Evolutionary conservation across 2,888 invertebrate species (phyloP), one percentile per base, ranked within the genome.

Genomic region (Chaitophorus viminalis): DNA sequence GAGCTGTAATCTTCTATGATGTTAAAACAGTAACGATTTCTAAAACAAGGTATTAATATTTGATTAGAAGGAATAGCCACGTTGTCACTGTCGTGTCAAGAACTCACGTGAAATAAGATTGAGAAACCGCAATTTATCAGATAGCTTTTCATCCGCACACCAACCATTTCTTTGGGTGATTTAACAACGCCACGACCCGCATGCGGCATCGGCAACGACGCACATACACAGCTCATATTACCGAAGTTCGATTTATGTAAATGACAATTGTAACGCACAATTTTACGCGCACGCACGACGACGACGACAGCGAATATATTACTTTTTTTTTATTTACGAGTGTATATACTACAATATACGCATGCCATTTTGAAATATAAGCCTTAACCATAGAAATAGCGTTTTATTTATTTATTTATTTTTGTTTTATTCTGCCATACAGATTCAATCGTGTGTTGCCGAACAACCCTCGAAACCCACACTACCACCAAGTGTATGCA

Each of bases 241-340:
- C 79, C 36, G 33, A 39, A 79, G 36, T 65, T 79, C 65, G 65
- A 79, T 65, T 81, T 81, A 81, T 81, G 65, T 39, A 68, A 68
- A 68, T 29, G 68, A 68, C 81, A 68, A 81, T 81, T 39, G 18
- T 68, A 68, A 39, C 39, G 68, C 68, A 39, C 68, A 39, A 46
- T 79, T 79, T 60, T 65, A 14, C 29, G 21, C 18, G 18, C n/a
- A 76, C 2, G 25, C 25, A n/a, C 39, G 17, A 36, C 60, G 33
- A 78, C 25, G 33, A 60, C 33, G 79, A 79, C 60, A 60, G 60
- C 36, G 60, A 36, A 79, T 65, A 65, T 65, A 79, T 65, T 14
- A 54, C 54, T 33, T 54, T 11, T 68, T 68, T n/a, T 29, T 68
- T 54, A 8, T 18, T 36, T 36, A 36, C 36, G 36, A 36, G 36